Percentiles rank a stretch among this genome's conserved stretches.
These are phyloP conservation scores for Numenius phaeopus DNA, from an alignment of 2,797 vertebrate genomes.

Conservation along the genomic window DNA sequence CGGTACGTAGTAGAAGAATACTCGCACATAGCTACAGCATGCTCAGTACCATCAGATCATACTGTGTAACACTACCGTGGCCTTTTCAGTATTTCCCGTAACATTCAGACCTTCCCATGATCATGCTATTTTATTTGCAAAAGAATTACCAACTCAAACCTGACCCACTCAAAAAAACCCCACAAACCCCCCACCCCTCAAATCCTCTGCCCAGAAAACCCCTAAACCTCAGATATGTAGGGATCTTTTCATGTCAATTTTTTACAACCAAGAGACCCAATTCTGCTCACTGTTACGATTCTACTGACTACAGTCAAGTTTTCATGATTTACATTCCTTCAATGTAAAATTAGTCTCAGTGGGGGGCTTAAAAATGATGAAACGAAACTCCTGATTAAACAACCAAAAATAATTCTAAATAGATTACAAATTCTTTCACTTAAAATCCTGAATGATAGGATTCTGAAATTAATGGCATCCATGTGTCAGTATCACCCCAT, in stretches of 20 bases:
- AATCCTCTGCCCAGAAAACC: background rate
- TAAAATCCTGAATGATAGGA: slow-evolving; percentile 9
- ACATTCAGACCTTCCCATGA: background rate
- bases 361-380: slow-evolving; percentile 29
- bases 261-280: background rate
- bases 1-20: background rate
- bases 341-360: slow-evolving; percentile 19
- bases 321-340: background rate
- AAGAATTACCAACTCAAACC: background rate
- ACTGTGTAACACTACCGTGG: background rate
- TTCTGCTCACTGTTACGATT: background rate
- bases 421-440: slow-evolving; percentile 16
- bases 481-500: background rate
- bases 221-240: background rate
- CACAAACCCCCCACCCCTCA: background rate
- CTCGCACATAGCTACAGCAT: background rate
- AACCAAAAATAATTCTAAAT: slow-evolving; percentile 31
- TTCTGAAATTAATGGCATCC: slow-evolving; percentile 8
- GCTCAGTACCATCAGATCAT: background rate
- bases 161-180: background rate
- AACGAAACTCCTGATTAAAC: background rate
- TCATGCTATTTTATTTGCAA: background rate
- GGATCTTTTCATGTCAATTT: background rate
- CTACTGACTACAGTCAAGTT: slow-evolving; percentile 2
- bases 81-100: background rate